Conservation (phyloP, 2,113 vertebrate genomes). For the Nicator chloris region DNA sequence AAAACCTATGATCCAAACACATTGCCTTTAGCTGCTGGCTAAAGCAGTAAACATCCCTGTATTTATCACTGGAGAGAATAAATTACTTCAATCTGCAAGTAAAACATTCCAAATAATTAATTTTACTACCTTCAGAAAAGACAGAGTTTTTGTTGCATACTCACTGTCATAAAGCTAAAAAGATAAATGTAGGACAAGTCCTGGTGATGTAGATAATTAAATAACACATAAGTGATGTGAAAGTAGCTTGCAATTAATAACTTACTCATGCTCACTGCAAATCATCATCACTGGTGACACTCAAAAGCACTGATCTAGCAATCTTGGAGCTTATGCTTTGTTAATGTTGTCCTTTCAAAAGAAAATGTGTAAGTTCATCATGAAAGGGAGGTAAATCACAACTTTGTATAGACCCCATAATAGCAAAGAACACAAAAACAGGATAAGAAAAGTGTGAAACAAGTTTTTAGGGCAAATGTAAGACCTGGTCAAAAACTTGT, state of each 20-base stretch:
- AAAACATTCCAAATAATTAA: background rate
- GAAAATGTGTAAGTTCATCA: background rate
- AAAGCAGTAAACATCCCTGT: background rate
- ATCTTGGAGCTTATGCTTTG: background rate
- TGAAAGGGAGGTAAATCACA: background rate
- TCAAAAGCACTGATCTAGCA: background rate
- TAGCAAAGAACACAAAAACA: background rate
- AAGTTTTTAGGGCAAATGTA: background rate
- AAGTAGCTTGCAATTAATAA: background rate
- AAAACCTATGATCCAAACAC: background rate
- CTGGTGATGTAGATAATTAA: background rate
- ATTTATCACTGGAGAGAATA: background rate
- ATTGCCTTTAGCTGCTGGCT: background rate
- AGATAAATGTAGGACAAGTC: background rate
- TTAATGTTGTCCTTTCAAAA: background rate
- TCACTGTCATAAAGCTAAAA: background rate
- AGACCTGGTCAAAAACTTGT: background rate
- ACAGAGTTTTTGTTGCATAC: background rate
- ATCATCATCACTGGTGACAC: background rate
- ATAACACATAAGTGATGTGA: background rate
- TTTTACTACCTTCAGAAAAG: background rate
- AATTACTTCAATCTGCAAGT: background rate
- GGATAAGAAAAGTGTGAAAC: background rate
- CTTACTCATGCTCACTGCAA: background rate
- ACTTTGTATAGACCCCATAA: background rate